These are phyloP conservation scores for Chelonoidis abingdonii DNA, from an alignment of 2,113 vertebrate species.

Conservation along the genomic window DNA sequence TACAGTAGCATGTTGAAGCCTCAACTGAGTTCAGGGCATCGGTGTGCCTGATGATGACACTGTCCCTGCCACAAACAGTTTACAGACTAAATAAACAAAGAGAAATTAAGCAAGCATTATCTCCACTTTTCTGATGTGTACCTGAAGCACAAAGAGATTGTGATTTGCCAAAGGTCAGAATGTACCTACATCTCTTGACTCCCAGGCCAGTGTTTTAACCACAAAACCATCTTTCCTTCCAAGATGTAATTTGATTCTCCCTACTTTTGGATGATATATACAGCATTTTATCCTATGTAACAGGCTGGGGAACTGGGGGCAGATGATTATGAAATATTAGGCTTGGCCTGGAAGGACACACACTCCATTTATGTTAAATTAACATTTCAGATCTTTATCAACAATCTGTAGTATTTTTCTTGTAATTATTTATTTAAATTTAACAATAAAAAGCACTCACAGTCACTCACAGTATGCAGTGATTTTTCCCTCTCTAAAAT, in stretches of 20 bases:
- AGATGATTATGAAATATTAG: neutral
- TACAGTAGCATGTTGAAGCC: neutral
- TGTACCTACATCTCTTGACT: neutral
- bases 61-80: neutral
- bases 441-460: neutral
- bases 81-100: neutral
- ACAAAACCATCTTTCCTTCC: neutral
- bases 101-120: neutral
- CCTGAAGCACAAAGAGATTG: neutral
- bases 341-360: neutral
- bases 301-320: neutral
- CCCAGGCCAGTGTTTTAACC: neutral
- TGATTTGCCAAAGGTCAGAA: neutral
- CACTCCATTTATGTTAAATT: neutral
- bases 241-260: neutral
- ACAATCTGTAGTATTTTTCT: neutral
- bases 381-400: neutral
- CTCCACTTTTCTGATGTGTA: neutral
- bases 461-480: neutral
- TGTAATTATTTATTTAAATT: neutral
- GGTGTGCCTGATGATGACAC: neutral
- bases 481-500: neutral
- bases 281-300: neutral
- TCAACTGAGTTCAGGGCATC: neutral
- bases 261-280: neutral